Evolutionary conservation across 2,113 vertebrate species (phyloP).

Genomic region (Oryzias curvinotus): DNA sequence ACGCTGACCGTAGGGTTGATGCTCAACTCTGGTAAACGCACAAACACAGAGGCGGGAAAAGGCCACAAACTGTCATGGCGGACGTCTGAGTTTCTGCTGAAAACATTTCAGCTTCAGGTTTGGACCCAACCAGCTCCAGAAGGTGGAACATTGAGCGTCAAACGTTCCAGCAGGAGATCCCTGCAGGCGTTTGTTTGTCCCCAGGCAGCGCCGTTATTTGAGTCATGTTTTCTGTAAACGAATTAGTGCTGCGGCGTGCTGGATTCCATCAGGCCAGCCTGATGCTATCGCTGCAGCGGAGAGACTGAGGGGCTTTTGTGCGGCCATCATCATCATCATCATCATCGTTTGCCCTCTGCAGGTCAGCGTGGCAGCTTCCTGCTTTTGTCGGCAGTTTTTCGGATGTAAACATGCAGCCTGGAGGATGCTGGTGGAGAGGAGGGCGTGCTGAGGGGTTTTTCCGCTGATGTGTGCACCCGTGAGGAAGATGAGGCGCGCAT

Average conservation of each 20-base stretch:
- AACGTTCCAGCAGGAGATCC: neutral
- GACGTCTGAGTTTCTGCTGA: too few species aligned
- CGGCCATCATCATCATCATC: conserved; percentile 54
- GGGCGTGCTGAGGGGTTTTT: conserved; percentile 68
- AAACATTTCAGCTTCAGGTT: too few species aligned
- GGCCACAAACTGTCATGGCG: too few species aligned
- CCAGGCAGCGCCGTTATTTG: conserved; percentile 29
- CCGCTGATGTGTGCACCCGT: conserved; percentile 73
- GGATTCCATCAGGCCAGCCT: conserved; percentile 57
- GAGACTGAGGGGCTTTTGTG: conserved; percentile 38
- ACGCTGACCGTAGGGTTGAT: too few species aligned
- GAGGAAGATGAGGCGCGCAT: conserved; percentile 52
- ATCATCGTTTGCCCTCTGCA: conserved; percentile 39
- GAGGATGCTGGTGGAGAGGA: conserved; percentile 37
- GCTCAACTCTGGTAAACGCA: too few species aligned
- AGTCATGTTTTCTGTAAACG: conserved; percentile 64
- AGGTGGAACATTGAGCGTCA: too few species aligned
- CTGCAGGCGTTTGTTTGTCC: conserved; percentile 9
- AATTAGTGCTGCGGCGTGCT: conserved; percentile 59
- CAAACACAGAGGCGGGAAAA: too few species aligned
- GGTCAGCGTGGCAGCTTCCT: conserved; percentile 20
- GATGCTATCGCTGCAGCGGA: conserved; percentile 43
- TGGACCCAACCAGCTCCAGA: too few species aligned
- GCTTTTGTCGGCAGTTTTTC: neutral
- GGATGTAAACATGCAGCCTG: conserved; percentile 8